Evolutionary conservation across 2,888 invertebrate genomes (phyloP).

Genomic region (Lepidochitona cinerea): DNA sequence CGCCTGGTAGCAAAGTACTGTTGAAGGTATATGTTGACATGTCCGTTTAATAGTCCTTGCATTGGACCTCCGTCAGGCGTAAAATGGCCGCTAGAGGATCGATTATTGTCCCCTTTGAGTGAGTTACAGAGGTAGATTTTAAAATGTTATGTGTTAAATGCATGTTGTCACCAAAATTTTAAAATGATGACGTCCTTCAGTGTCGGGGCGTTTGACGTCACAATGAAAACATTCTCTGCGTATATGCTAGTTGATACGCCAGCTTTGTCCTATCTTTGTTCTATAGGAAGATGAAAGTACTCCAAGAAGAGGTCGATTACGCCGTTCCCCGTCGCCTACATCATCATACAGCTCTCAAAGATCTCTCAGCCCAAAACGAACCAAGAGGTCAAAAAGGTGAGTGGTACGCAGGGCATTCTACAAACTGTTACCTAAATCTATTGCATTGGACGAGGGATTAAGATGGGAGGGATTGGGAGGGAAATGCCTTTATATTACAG

Average conservation of each 20-base stretch:
- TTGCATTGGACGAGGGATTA: background rate
- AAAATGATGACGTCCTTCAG: background rate
- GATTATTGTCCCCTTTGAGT: background rate
- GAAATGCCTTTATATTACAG: no score
- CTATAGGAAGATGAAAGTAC: background rate
- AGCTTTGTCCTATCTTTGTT: background rate
- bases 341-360: slow-evolving; percentile 37
- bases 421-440: background rate
- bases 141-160: no score
- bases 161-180: no score
- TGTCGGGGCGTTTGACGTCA: background rate
- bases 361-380: slow-evolving; percentile 56
- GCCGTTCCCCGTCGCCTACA: slow-evolving; percentile 34
- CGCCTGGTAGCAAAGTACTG: no score
- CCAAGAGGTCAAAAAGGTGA: slow-evolving; percentile 56
- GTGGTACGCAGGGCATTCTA: background rate
- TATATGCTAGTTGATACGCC: background rate
- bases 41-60: no score
- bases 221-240: background rate
- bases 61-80: no score
- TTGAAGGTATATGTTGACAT: no score
- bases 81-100: no score
- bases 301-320: background rate
- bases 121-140: background rate
- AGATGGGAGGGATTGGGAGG: no score